Evolutionary conservation across 1,140 invertebrate genomes (phyloP).

Genomic region (Hermatobates lingyangjiaoensis): DNA sequence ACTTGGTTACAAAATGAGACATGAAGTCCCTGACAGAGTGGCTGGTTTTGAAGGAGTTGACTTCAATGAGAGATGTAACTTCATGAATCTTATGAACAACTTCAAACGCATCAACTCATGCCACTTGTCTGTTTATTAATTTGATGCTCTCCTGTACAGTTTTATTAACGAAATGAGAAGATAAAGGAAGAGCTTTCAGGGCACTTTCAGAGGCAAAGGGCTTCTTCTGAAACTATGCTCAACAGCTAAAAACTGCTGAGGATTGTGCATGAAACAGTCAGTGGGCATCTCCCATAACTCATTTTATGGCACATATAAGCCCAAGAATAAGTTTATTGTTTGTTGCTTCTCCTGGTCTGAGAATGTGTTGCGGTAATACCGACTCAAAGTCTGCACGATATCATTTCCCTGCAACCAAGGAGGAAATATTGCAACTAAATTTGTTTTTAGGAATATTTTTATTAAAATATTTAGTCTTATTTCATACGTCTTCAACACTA

Average conservation of each 20-base stretch:
- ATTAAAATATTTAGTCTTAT: too few relatives aligned
- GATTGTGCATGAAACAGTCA: constrained; percentile 85
- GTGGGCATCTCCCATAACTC: constrained; percentile 68
- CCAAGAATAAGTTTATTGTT: constrained; percentile 94
- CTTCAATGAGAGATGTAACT: constrained; percentile 45
- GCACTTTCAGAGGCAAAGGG: too few relatives aligned
- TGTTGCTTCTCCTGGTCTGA: constrained; percentile 97
- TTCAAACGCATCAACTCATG: constrained; percentile 62
- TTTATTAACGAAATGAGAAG: too few relatives aligned
- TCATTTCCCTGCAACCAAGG: constrained; percentile 94
- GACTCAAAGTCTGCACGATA: constrained; percentile 93
- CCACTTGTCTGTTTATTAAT: too few relatives aligned
- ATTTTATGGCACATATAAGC: constrained; percentile 65
- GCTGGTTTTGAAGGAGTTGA: constrained; percentile 50
- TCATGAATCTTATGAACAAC: constrained; percentile 68
- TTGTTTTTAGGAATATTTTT: too few relatives aligned
- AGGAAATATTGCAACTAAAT: too few relatives aligned
- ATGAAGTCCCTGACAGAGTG: constrained; percentile 48
- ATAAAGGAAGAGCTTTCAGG: too few relatives aligned
- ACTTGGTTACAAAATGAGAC: too few relatives aligned
- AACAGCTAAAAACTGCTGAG: constrained; percentile 25
- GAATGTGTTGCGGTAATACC: constrained; percentile 98
- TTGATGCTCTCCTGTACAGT: too few relatives aligned
- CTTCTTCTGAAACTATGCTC: too few relatives aligned
- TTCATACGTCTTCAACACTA: too few relatives aligned